A percentile compares a stretch with the other conserved stretches of the same genome.
These are phyloP conservation scores for Pyrgus malvae DNA, from an alignment of 2,888 invertebrate genomes.

Conservation along the genomic window DNA sequence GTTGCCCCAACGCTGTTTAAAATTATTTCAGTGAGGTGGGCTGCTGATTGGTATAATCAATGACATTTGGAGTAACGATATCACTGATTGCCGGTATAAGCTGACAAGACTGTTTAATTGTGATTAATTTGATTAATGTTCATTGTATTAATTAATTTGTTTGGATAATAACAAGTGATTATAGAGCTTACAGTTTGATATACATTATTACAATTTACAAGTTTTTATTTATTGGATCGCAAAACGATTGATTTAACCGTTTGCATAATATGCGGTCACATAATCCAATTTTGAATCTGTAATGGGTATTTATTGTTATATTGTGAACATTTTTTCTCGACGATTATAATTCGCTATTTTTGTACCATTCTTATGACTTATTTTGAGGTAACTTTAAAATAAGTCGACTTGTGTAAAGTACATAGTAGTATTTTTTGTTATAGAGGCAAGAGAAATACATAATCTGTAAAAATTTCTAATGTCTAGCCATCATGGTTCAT, in stretches of 20 bases:
- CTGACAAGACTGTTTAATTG: slow-evolving; percentile 7
- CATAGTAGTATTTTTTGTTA: too few species aligned
- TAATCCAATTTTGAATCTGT: too few species aligned
- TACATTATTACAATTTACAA: not conserved
- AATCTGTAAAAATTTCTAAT: too few species aligned
- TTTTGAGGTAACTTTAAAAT: too few species aligned
- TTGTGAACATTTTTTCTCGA: too few species aligned
- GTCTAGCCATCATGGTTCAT: too few species aligned
- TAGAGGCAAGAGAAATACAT: too few species aligned
- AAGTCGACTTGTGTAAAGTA: too few species aligned
- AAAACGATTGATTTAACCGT: not conserved
- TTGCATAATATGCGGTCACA: too few species aligned
- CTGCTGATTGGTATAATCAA: slow-evolving; percentile 24
- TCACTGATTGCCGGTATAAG: slow-evolving; percentile 6
- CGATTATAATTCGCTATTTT: too few species aligned
- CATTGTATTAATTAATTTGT: not conserved
- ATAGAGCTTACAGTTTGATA: not conserved
- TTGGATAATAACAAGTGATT: not conserved
- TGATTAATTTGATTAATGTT: slow-evolving; percentile 7
- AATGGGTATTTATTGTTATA: too few species aligned
- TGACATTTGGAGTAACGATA: slow-evolving; percentile 14
- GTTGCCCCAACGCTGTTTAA: slow-evolving; percentile 22
- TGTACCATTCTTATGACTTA: too few species aligned
- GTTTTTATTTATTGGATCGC: not conserved
- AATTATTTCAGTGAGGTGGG: slow-evolving; percentile 23